Evolutionary conservation across 1,140 invertebrate genomes (phyloP), one percentile per base, ranked within the genome.

Genomic region (Yoshiicerus persimilis): DNA sequence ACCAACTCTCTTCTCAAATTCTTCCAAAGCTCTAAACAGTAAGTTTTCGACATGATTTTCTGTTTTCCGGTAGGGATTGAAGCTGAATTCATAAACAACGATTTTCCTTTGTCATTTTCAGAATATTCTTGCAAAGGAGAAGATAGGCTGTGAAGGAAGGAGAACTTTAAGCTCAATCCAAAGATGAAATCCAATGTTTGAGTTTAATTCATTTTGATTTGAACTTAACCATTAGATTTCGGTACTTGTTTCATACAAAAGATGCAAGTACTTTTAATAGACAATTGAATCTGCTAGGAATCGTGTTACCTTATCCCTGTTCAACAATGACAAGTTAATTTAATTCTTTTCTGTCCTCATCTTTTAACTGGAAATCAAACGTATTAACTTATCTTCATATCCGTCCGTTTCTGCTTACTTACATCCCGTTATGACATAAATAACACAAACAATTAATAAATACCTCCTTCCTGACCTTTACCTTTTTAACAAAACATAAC

Each of bases 1-100:
- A 88, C 56, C 84, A 88, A 83, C 75, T 88, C 9, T 77, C 88
- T 36, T 85, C 86, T n/a, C 88, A 88, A 86, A 88, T 88, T 64
- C 77, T 88, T 64, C 85, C 88, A 38, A 88, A 88, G 77, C 66
- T 88, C 80, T 88, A 88, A 88, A 86, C 34, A 38, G 70, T 84
- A 84, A 47, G 83, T 34, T 16, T 56, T n/a, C 3, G 30, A 2
- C 13, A n/a, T n/a, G n/a, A n/a, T n/a, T n/a, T n/a, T n/a, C n/a
- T n/a, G n/a, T n/a, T 8, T 64, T 64, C 5, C 5, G n/a, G 56
- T n/a, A 64, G 9, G 11, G 10, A 10, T 64, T n/a, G 5, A 27
- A 8, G 10, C 8, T 16, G 70, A 77, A n/a, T 6, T 36, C 36
- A 20, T n/a, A n/a, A 70, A 27, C 27, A 30, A 30, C 64, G 23